These are phyloP conservation scores for Andrena cerasifolii DNA, from an alignment of 1,140 invertebrate species.

Conservation along the genomic window DNA sequence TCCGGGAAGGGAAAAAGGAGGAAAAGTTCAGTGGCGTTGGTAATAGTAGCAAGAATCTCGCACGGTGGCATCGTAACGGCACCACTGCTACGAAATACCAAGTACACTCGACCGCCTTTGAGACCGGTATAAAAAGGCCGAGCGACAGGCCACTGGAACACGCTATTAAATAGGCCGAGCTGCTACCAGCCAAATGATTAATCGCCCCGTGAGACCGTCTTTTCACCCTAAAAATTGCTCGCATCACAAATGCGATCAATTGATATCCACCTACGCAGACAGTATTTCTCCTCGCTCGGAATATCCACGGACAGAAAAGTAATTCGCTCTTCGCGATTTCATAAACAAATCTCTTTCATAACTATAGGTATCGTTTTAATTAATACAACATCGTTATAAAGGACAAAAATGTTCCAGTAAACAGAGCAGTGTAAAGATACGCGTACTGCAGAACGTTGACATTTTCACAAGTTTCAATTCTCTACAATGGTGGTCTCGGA, in stretches of 20 bases:
- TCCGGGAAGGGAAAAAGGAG: neutral
- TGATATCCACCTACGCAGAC: constrained; percentile 8
- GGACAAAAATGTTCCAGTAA: too few relatives aligned
- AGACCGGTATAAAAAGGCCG: constrained; percentile 61
- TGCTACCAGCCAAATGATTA: constrained; percentile 63
- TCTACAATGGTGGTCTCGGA: too few relatives aligned
- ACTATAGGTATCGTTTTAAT: too few relatives aligned
- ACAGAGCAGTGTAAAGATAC: too few relatives aligned
- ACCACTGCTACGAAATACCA: constrained; percentile 47
- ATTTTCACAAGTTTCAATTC: too few relatives aligned
- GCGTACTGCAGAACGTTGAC: too few relatives aligned
- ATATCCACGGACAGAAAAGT: neutral
- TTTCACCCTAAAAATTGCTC: constrained; percentile 37
- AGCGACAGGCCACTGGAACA: constrained; percentile 60
- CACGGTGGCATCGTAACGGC: constrained; percentile 39
- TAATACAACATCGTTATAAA: too few relatives aligned
- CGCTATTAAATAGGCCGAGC: constrained; percentile 67
- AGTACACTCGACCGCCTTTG: constrained; percentile 59
- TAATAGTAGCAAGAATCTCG: constrained; percentile 22
- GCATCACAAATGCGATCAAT: constrained; percentile 36
- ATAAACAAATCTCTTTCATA: neutral
- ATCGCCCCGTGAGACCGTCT: constrained; percentile 48
- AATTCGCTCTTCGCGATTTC: neutral
- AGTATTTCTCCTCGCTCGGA: neutral
- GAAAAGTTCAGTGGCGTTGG: neutral